Evolutionary conservation across 1,140 invertebrate species (phyloP), one percentile per base, ranked within the genome.

Genomic region (Antheraea mylitta): DNA sequence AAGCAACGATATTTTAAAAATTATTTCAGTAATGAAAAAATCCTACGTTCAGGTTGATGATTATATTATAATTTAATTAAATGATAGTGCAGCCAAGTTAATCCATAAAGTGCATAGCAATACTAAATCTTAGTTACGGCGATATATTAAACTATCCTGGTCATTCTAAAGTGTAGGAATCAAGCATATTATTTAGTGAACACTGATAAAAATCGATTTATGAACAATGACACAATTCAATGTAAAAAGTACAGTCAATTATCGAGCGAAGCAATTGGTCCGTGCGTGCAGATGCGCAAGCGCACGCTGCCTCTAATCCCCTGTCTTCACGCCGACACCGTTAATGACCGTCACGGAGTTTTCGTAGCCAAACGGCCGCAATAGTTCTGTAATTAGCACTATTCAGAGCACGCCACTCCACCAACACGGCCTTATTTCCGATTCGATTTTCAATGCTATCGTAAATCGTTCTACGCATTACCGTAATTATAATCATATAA

Each of bases 391-490:
- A 87, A 86, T 88, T 88, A 87, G 86, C 68, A 79, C 80, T 80
- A 85, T 81, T 78, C 83, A 72, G 73, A 81, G 72, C 81, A 83
- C 80, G 78, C 77, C 83, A 82, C 67, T 80, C 72, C 81, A 71
- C 74, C 79, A 85, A 75, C 70, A 78, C 81, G 84, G 80, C 84
- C 84, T 87, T 86, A 86, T 89, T 91, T 91, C 68, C 78, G 77
- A 89, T 91, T 86, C 79, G 84, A 76, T 67, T 76, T 80, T 82
- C 78, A 83, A 73, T 66, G 74, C 74, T 80, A 85, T 82, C 78
- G 80, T 89, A 85, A 89, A 91, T 89, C 82, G 85, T 85, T 90
- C 87, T 86, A 83, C 74, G 71, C 77, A 74, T 74, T 75, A 84
- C 76, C 68, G 70, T 78, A 73, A 82, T 30, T 30, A 30, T 4